Evolutionary conservation across 2,113 vertebrate species (phyloP).

Genomic region (Laterallus jamaicensis): DNA sequence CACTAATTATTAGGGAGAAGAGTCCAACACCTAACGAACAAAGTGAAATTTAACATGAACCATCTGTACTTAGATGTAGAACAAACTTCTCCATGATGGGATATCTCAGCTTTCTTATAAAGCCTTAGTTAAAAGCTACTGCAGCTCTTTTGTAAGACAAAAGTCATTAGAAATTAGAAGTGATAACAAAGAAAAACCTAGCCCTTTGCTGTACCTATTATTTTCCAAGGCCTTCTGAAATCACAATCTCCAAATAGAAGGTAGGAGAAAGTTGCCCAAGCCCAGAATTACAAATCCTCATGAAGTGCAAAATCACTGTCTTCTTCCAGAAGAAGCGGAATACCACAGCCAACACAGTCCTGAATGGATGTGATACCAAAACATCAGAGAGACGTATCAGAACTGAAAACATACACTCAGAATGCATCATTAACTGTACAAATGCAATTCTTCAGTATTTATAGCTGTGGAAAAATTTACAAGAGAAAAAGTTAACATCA

Average conservation of each 20-base stretch:
- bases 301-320: background rate
- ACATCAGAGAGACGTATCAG: background rate
- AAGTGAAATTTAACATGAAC: background rate
- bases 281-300: background rate
- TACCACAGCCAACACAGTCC: background rate
- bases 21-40: no score
- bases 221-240: background rate
- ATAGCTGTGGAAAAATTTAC: background rate
- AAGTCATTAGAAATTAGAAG: background rate
- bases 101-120: background rate
- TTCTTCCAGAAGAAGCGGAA: background rate
- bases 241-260: background rate
- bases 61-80: background rate
- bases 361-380: accelerated
- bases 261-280: background rate
- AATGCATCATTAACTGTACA: background rate
- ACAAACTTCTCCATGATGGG: accelerated
- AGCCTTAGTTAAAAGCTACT: background rate
- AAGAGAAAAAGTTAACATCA: background rate
- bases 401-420: background rate
- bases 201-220: background rate
- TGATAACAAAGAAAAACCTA: background rate
- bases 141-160: background rate
- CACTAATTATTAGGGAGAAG: no score
- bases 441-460: background rate